Conservation (phyloP, 2,113 vertebrate genomes). For the Larimichthys crocea region DNA sequence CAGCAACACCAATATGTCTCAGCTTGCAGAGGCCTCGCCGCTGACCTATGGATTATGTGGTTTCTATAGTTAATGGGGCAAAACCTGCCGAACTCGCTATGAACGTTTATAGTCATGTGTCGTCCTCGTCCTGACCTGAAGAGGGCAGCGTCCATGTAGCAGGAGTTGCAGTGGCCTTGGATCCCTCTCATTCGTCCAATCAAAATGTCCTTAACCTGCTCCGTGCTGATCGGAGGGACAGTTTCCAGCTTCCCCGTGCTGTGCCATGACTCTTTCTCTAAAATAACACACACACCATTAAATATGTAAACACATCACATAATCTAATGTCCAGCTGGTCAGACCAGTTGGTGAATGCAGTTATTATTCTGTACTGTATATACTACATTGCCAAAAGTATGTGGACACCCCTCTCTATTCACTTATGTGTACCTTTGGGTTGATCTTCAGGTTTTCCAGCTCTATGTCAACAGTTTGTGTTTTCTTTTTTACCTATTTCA, state of each 20-base stretch:
- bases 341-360: neutral
- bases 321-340: neutral
- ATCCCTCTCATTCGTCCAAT: conserved; percentile 89
- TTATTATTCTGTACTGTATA: too few relatives aligned
- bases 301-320: neutral
- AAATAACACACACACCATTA: neutral
- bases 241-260: conserved; percentile 43
- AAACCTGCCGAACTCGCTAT: neutral
- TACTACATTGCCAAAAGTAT: neutral
- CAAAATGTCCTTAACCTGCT: conserved; percentile 80
- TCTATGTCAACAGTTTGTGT: too few relatives aligned
- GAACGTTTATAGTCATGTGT: neutral
- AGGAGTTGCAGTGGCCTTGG: conserved; percentile 93
- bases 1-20: neutral
- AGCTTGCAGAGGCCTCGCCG: neutral
- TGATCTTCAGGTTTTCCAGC: too few relatives aligned
- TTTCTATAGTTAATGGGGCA: neutral
- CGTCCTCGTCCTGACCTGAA: conserved; percentile 84
- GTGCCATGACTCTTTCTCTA: conserved; percentile 51
- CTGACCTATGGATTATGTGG: neutral
- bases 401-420: neutral
- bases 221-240: conserved; percentile 81
- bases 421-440: too few relatives aligned
- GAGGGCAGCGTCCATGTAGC: conserved; percentile 92
- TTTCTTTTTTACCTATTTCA: too few relatives aligned